A percentile compares a stretch with the other conserved stretches of the same genome.
Conservation (phyloP, 1,140 invertebrate genomes). For the Trichogramma pretiosum region DNA sequence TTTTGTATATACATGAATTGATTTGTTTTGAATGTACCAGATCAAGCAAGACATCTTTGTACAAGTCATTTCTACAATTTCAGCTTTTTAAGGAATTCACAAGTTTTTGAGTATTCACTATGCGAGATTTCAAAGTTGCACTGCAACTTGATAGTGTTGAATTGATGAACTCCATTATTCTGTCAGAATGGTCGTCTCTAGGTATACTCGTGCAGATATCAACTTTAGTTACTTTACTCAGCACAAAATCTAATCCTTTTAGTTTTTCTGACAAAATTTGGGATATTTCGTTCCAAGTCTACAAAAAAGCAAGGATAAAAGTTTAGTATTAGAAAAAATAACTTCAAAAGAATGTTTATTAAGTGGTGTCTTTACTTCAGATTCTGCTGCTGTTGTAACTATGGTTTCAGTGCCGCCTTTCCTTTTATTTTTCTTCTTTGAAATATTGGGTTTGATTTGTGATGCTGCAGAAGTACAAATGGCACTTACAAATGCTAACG, state of each 20-base stretch:
- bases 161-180: conserved; percentile 22
- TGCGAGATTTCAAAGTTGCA: conserved; percentile 33
- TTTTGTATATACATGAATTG: conserved; percentile 25
- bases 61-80: conserved; percentile 37
- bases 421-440: conserved; percentile 38
- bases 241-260: conserved; percentile 28
- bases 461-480: conserved; percentile 33
- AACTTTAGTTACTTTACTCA: conserved; percentile 34
- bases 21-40: conserved; percentile 27
- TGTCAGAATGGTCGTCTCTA: conserved; percentile 23
- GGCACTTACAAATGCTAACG: conserved; percentile 35
- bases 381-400: conserved; percentile 25
- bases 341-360: background rate
- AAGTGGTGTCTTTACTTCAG: conserved; percentile 21
- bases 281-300: conserved; percentile 36
- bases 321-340: background rate
- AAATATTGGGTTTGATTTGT: conserved; percentile 25
- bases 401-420: conserved; percentile 33
- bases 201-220: conserved; percentile 29
- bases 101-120: conserved; percentile 34
- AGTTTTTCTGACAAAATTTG: conserved; percentile 30
- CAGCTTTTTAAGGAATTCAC: conserved; percentile 40
- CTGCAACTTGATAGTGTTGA: conserved; percentile 39
- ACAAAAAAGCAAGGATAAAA: conserved; percentile 13
- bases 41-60: too few species aligned